These are phyloP conservation scores for Auanema sp. DNA, from an alignment of 2,888 invertebrate species.

Conservation along the genomic window DNA sequence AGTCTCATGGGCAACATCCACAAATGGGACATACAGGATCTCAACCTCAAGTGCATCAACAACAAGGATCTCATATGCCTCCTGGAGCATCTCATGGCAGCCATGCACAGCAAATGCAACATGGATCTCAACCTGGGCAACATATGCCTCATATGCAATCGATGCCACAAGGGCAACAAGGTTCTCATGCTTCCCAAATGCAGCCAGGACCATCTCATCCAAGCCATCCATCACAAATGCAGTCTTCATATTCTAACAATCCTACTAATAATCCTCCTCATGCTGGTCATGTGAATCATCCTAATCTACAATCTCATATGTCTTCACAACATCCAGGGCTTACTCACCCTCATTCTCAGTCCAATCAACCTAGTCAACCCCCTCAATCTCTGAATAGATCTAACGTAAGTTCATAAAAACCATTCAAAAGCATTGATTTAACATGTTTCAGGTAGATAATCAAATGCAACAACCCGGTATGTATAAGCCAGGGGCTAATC, in stretches of 20 bases:
- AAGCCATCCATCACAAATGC: too few relatives aligned
- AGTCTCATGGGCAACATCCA: background rate
- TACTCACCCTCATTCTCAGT: background rate
- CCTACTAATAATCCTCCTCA: too few relatives aligned
- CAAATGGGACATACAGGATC: background rate
- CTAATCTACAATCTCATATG: background rate
- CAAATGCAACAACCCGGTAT: too few relatives aligned
- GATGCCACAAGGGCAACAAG: background rate
- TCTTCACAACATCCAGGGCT: too few relatives aligned
- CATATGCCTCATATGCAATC: background rate
- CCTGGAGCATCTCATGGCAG: background rate
- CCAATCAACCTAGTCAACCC: too few relatives aligned
- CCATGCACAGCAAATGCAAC: conserved; percentile 1
- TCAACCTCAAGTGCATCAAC: conserved; percentile 8
- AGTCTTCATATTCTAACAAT: too few relatives aligned
- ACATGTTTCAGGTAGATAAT: too few relatives aligned
- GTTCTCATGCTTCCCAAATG: background rate
- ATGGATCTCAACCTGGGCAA: background rate
- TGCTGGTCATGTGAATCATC: background rate
- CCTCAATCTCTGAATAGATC: too few relatives aligned
- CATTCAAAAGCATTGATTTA: too few relatives aligned
- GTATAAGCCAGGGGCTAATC: too few relatives aligned
- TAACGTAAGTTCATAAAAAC: too few relatives aligned
- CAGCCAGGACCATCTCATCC: too few relatives aligned
- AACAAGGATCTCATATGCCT: background rate